Conservation (phyloP, 1,140 invertebrate species). For the Thrips palmi region DNA sequence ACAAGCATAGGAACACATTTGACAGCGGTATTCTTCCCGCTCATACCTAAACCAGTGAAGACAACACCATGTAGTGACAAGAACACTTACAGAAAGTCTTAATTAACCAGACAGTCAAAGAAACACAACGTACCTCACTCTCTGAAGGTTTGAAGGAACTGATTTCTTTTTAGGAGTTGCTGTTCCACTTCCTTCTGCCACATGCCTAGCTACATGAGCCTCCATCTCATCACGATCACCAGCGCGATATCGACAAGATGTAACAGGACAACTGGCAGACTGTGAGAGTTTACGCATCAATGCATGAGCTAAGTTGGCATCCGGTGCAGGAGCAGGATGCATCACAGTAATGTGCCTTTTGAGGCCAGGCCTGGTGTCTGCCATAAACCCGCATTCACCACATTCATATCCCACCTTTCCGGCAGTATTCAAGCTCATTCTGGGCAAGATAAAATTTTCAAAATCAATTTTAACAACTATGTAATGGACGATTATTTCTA, state of each 20-base stretch:
- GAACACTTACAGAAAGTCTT: too few species aligned
- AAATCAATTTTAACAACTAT: too few species aligned
- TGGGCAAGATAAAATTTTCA: too few species aligned
- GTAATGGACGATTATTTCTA: too few species aligned
- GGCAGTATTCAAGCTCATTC: too few species aligned
- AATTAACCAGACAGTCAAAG: too few species aligned
- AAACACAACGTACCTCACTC: conserved; percentile 24
- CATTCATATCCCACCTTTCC: conserved; percentile 26
- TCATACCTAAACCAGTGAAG: conserved; percentile 26
- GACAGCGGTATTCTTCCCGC: conserved; percentile 33
- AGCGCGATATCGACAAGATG: conserved; percentile 24
- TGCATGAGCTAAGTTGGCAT: conserved; percentile 13
- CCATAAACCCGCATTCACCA: conserved; percentile 22
- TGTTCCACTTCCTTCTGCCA: conserved; percentile 20
- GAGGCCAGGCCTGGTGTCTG: conserved; percentile 23
- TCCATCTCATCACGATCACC: conserved; percentile 25
- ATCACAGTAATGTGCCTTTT: conserved; percentile 24
- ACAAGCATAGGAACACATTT: conserved; percentile 32
- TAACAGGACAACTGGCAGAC: conserved; percentile 22
- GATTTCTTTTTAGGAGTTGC: too few species aligned
- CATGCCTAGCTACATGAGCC: conserved; percentile 24
- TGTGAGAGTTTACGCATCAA: conserved; percentile 17
- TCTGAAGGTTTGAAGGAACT: too few species aligned
- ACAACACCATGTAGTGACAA: conserved; percentile 5
- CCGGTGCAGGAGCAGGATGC: conserved; percentile 16